A percentile compares a stretch with the other conserved stretches of the same genome.
These are phyloP conservation scores for Kradibia gibbosae DNA, from an alignment of 1,140 invertebrate genomes.

Conservation along the genomic window DNA sequence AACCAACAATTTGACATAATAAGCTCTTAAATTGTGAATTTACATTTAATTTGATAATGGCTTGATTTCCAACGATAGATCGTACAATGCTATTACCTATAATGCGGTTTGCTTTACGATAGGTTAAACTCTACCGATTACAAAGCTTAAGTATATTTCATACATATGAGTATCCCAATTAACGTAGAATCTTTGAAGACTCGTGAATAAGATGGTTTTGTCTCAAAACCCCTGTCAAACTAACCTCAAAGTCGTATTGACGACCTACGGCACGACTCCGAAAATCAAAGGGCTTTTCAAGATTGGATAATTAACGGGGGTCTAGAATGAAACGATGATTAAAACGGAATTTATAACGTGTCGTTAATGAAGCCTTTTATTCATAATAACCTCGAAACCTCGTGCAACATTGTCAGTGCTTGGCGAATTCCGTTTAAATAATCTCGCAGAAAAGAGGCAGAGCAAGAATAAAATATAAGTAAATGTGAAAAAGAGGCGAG, in stretches of 20 bases:
- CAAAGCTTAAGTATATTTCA: background rate
- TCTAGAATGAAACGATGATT: background rate
- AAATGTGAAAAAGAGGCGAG: background rate
- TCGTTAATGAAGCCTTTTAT: background rate
- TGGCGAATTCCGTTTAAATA: background rate
- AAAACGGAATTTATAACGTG: background rate
- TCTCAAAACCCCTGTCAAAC: background rate
- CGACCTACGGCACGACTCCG: background rate
- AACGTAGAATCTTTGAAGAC: background rate
- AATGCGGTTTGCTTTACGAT: background rate
- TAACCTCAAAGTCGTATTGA: constrained; percentile 9
- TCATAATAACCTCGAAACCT: constrained; percentile 38
- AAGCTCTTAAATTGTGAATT: too few species aligned
- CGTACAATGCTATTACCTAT: constrained; percentile 18
- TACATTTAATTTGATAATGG: background rate
- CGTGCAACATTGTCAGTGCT: constrained; percentile 6
- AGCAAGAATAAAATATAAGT: background rate
- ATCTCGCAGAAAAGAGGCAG: background rate
- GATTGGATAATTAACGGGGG: too few species aligned
- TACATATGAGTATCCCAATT: background rate
- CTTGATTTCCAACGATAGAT: background rate
- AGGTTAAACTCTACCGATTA: background rate
- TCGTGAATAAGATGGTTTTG: too few species aligned
- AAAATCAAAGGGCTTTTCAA: background rate
- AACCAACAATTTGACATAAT: too few species aligned